Evolutionary conservation across 1,140 invertebrate species (phyloP).

Genomic region (Acromyrmex heyeri): DNA sequence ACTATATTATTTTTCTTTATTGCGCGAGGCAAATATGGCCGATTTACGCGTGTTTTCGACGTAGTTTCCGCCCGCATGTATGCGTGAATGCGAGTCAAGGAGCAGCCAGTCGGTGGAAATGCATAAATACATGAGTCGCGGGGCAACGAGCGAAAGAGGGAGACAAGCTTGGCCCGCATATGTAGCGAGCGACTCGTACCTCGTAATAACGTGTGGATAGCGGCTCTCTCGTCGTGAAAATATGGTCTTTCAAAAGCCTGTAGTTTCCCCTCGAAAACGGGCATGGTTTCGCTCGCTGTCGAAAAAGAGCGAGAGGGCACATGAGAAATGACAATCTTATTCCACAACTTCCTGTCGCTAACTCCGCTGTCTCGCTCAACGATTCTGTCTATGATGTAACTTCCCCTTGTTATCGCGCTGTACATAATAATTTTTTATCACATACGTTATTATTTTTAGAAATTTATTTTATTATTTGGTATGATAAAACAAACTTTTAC

Average conservation of each 20-base stretch:
- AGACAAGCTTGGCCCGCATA: conserved; percentile 80
- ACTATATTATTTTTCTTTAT: conserved; percentile 27
- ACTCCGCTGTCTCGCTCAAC: background rate
- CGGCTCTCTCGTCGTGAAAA: conserved; percentile 78
- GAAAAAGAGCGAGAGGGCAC: conserved; percentile 16
- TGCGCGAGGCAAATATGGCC: background rate
- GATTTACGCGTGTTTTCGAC: conserved; percentile 45
- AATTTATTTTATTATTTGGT: background rate
- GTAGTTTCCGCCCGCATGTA: background rate
- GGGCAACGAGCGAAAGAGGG: conserved; percentile 77
- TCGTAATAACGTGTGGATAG: conserved; percentile 83
- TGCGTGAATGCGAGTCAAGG: conserved; percentile 74
- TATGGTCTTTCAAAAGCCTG: conserved; percentile 80
- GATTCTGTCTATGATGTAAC: background rate
- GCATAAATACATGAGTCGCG: conserved; percentile 86
- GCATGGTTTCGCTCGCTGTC: conserved; percentile 43
- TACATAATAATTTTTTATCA: background rate
- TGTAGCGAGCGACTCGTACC: conserved; percentile 77
- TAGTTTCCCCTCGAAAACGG: conserved; percentile 77
- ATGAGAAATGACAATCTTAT: conserved; percentile 69
- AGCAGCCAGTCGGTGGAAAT: conserved; percentile 80
- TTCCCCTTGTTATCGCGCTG: background rate
- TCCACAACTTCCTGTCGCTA: conserved; percentile 37
- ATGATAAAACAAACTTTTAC: background rate
- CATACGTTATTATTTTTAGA: background rate